Evolutionary conservation across 2,113 vertebrate species (phyloP).

Genomic region (Herpetotheres cachinnans): DNA sequence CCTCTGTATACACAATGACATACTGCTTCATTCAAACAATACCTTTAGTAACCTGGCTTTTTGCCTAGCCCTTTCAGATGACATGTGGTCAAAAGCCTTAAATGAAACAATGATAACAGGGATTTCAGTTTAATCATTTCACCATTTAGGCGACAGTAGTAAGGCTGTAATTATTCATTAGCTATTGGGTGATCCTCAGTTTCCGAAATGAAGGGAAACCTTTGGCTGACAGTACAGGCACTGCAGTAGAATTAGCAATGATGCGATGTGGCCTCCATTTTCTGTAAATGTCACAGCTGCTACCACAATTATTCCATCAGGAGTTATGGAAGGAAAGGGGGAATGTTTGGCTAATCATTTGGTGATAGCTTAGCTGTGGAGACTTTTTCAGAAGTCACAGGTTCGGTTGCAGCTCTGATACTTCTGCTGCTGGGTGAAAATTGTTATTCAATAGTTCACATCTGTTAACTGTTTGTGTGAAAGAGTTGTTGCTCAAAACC

Average conservation of each 20-base stretch:
- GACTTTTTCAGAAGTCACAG: neutral
- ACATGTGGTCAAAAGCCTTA: neutral
- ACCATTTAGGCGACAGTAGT: neutral
- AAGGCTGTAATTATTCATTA: neutral
- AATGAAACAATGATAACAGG: neutral
- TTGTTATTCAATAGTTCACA: neutral
- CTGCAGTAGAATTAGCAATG: neutral
- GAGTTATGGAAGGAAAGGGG: neutral
- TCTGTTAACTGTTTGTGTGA: neutral
- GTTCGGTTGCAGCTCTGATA: neutral
- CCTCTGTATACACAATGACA: neutral
- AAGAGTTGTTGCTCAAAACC: neutral
- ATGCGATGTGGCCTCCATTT: neutral
- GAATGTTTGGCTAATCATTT: neutral
- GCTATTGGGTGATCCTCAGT: neutral
- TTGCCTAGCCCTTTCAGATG: neutral
- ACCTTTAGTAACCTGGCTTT: neutral
- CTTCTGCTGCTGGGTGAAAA: neutral
- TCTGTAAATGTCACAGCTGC: constrained; percentile 1
- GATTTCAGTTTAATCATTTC: constrained; percentile 16
- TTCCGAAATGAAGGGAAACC: neutral
- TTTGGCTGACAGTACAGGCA: neutral
- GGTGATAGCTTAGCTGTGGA: neutral
- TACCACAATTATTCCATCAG: neutral
- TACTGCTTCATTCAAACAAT: neutral